Conservation (phyloP, 2,797 vertebrate genomes). For the Epinephelus coioides region DNA sequence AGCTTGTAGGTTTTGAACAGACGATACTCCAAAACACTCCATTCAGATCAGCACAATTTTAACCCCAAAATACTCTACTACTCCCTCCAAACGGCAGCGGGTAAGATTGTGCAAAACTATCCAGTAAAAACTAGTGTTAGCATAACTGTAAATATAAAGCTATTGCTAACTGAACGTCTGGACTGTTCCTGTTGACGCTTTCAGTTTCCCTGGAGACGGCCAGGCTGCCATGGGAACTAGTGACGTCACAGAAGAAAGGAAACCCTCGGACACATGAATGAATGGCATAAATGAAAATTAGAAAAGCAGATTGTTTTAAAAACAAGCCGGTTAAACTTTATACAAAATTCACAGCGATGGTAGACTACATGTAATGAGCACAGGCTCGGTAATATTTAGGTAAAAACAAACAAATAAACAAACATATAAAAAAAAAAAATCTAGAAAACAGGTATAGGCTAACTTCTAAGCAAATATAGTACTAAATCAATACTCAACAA, state of each 20-base stretch:
- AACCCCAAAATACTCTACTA: too few relatives aligned
- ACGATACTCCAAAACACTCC: slow-evolving; percentile 67
- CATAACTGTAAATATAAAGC: neutral
- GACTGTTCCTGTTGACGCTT: slow-evolving; percentile 46
- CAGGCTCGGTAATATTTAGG: too few relatives aligned
- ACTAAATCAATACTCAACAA: neutral
- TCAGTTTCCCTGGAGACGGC: slow-evolving; percentile 65
- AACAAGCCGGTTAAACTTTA: neutral
- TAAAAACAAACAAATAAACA: neutral
- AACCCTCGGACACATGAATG: neutral
- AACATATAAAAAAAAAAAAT: neutral
- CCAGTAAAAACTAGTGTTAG: neutral
- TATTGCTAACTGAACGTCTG: neutral
- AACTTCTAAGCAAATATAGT: too few relatives aligned
- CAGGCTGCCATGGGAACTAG: slow-evolving; percentile 43
- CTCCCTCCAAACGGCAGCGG: neutral
- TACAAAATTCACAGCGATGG: neutral
- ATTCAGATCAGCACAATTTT: slow-evolving; percentile 34
- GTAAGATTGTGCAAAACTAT: neutral
- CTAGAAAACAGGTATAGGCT: too few relatives aligned
- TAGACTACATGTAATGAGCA: neutral
- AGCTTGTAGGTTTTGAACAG: slow-evolving; percentile 65
- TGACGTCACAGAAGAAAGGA: slow-evolving; percentile 33
- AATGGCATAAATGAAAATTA: neutral
- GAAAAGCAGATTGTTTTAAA: neutral